Evolutionary conservation across 1,140 invertebrate genomes (phyloP), one percentile per base, ranked within the genome.

Genomic region (Drosophila pectinifera): DNA sequence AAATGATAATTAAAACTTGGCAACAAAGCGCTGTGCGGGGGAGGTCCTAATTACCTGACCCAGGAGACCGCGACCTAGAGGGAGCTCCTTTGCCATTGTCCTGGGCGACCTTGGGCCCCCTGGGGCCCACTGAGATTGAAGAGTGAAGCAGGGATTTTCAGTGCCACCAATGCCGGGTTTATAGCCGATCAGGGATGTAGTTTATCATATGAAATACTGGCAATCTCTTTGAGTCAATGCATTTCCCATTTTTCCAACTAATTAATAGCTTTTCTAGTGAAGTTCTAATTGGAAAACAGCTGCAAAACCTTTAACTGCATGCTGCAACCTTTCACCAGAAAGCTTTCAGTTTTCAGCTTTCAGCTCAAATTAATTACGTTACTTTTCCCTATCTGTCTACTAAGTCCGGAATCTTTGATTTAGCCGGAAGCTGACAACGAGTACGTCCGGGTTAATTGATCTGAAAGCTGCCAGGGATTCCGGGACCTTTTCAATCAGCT

Each of bases 31-130:
- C 31, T 28, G 26, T 28, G 26, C 26, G 49, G 54, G 36, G 7
- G 42, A 13, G 11, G 43, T 38, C 31, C 57, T 74, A 69, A 74
- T 69, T 62, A 61, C 42, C 56, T 74, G 38, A 49, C 55, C 55
- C 51, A 38, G 13, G 36, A n/a, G 36, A 38, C 36, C 36, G 6
- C 61, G 36, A 57, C 53, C 42, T 26, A 22, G 16, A 41, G 20
- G 31, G 11, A n/a, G 36, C 36, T 6, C 14, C 5, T 3, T 38
- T 38, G 48, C n/a, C 16, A 14, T 28, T 49, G 24, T 49, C 28
- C 41, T 42, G n/a, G 8, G 41, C 10, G 16, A 42, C 41, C 16
- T 42, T 42, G 36, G 34, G 13, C 4, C 13, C 13, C 34, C 8
- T 5, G 1, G 13, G 36, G 31, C 11, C 4, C 31, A 34, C 31